Percentiles rank a stretch among this genome's conserved stretches.
phyloP scores from a whole-genome alignment of 64 coral and sea anemone species.

The Trachythela sp. region DNA sequence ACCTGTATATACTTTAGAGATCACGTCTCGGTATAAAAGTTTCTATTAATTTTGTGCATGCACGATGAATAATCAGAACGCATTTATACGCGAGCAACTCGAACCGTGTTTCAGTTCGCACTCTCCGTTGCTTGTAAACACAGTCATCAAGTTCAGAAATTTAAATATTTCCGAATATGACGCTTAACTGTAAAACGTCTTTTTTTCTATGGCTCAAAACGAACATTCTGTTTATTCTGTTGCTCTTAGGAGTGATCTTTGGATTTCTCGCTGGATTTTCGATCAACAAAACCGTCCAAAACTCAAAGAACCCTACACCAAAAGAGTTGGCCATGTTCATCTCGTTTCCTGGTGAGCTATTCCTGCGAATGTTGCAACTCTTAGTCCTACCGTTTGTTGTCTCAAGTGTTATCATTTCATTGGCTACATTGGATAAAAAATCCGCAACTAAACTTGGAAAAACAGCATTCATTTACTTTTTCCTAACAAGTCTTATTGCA shows the following conservation, averaged over 20 bases:
- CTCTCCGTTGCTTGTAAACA: too few relatives aligned
- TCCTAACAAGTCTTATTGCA: not conserved
- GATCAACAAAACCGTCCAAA: not conserved
- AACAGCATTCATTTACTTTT: not conserved
- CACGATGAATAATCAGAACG: not conserved
- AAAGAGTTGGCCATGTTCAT: not conserved
- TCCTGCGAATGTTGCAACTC: not conserved
- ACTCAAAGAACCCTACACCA: not conserved
- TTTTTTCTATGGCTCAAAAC: not conserved
- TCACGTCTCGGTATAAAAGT: too few relatives aligned
- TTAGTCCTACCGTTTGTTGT: not conserved
- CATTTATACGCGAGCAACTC: too few relatives aligned
- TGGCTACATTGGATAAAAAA: not conserved
- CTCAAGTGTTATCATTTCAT: not conserved
- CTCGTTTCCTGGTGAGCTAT: not conserved
- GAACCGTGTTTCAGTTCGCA: too few relatives aligned
- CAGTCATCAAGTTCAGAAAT: too few relatives aligned
- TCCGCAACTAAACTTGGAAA: not conserved
- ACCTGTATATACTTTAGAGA: too few relatives aligned
- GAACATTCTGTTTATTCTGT: not conserved
- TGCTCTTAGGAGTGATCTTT: not conserved
- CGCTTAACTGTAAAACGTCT: too few relatives aligned
- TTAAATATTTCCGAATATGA: too few relatives aligned
- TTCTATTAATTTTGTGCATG: too few relatives aligned
- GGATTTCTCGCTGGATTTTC: not conserved